Conservation (phyloP, 2,113 vertebrate genomes). For the Cyanocitta stelleri region DNA sequence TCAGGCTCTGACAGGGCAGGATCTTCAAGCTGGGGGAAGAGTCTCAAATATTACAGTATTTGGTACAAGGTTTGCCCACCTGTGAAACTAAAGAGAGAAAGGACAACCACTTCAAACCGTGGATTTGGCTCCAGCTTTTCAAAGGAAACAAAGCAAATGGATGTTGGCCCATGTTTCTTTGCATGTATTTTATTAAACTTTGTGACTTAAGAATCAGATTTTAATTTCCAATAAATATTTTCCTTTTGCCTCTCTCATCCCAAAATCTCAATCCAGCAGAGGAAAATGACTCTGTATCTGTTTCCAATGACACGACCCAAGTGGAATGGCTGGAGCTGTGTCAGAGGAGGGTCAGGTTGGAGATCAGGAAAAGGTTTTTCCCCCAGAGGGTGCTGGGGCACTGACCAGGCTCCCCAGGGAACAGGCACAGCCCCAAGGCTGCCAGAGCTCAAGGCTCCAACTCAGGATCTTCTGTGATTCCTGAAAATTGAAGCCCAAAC, state of each 20-base stretch:
- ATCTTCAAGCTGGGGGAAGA: not conserved
- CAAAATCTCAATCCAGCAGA: not conserved
- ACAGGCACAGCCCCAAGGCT: not conserved
- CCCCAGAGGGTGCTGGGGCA: not conserved
- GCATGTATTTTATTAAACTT: not conserved
- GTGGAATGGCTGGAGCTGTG: not conserved
- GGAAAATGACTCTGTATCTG: not conserved
- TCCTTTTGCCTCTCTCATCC: not conserved
- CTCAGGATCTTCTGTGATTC: not conserved
- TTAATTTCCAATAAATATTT: not conserved
- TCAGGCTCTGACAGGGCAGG: not conserved
- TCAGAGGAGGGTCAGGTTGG: not conserved
- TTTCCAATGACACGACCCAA: not conserved
- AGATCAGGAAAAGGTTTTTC: too few relatives aligned
- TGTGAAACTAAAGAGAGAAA: not conserved
- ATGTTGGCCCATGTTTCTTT: not conserved
- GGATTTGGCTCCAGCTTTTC: not conserved
- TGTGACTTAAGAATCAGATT: not conserved
- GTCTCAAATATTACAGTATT: not conserved
- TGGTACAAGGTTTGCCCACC: not conserved
- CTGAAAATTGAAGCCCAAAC: not conserved
- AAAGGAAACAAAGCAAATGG: not conserved
- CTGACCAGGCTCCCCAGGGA: not conserved
- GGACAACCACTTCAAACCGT: not conserved
- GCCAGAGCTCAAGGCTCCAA: not conserved